Evolutionary conservation across 2,113 vertebrate genomes (phyloP).

Genomic region (Sardina pilchardus): DNA sequence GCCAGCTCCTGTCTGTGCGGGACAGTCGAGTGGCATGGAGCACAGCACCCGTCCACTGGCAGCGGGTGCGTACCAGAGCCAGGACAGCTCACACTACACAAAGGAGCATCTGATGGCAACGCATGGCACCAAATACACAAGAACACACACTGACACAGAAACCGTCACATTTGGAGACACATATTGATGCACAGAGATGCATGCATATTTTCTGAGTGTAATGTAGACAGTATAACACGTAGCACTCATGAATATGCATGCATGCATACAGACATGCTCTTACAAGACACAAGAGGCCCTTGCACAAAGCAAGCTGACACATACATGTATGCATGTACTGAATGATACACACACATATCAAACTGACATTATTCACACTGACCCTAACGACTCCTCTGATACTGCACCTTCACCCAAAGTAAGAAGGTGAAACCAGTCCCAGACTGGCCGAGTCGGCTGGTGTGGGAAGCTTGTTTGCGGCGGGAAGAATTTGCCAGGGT

Average conservation of each 20-base stretch:
- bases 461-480: slow-evolving; percentile 3
- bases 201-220: neutral
- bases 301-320: neutral
- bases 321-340: neutral
- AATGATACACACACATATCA: neutral
- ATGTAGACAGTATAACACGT: neutral
- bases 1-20: neutral
- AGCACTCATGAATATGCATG: neutral
- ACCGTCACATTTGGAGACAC: neutral
- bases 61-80: neutral
- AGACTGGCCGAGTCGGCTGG: neutral
- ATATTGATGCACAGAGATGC: neutral
- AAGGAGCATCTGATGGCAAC: neutral
- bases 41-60: neutral
- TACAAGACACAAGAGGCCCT: neutral
- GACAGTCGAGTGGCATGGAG: neutral
- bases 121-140: neutral
- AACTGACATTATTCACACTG: neutral
- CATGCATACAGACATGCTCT: neutral
- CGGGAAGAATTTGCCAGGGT: slow-evolving; percentile 69
- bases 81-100: neutral
- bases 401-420: neutral
- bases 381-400: neutral
- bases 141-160: neutral
- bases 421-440: neutral